Evolutionary conservation across 2,113 vertebrate species (phyloP), one percentile per base, ranked within the genome.

Genomic region (Cathartes aura): DNA sequence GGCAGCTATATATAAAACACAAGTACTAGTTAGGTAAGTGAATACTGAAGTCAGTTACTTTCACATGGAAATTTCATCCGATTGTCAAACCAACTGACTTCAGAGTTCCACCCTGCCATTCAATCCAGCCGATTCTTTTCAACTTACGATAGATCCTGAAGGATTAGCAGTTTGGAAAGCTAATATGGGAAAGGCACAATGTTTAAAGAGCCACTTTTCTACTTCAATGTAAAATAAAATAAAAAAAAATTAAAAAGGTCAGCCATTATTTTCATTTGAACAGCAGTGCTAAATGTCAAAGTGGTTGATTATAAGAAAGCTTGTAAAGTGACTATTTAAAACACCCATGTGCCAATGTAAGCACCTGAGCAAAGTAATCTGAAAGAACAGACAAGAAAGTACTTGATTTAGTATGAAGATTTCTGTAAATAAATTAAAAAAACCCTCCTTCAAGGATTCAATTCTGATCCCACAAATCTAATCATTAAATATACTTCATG

Each of bases 231-330:
- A 79, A 91, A 87, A 82, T 67, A 71, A 52, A 84, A 82, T n/a
- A n/a, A 63, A 73, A 48, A 50, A 42, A 80, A 79, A 79, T 80
- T 80, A 71, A 87, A 94, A 94, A 95, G 71, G 68, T 93, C 87
- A 95, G 40, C 68, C 40, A 60, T 87, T 93, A 89, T 63, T 96
- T 95, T 89, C 75, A 76, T 91, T 83, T 94, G 52, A 97, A 95
- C 58, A 87, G 75, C 50, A 52, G 42, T 13, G 42, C 55, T 84
- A 87, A 87, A 93, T 89, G 83, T 93, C 78, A 93, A 94, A 96
- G 47, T 19, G 55, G 42, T 50, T 93, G 78, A 64, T 86, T 87
- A 30, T 52, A 89, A 81, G 76, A 34, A 83, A 96, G 76, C 55
- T 93, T 94, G 66, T 88, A 58, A 94, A 92, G 68, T 63, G 84